Percentiles rank a stretch among this genome's conserved stretches.
Evolutionary conservation across 2,888 invertebrate genomes (phyloP).

Genomic region (Chaetoderma sp.): DNA sequence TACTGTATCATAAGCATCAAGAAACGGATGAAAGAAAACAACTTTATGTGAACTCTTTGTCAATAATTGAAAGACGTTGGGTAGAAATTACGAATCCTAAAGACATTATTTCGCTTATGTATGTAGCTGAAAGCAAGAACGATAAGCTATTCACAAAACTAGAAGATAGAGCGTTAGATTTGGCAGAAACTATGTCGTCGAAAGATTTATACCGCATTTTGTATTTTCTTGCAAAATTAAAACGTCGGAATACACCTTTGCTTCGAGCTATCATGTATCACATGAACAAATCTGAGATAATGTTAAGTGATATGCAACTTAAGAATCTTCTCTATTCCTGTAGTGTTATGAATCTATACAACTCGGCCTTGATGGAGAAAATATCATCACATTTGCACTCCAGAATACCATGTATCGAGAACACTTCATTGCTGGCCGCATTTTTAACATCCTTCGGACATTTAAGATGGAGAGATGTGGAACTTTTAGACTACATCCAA

Average conservation of each 20-base stretch:
- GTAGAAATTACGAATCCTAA: constrained; percentile 28
- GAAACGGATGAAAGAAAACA: constrained; percentile 20
- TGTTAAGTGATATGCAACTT: constrained; percentile 24
- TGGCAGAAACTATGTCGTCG: constrained; percentile 25
- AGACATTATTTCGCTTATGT: constrained; percentile 33
- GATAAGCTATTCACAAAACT: constrained; percentile 15
- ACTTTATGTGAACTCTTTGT: constrained; percentile 8
- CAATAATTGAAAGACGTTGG: constrained; percentile 24
- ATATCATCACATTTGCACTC: constrained; percentile 6
- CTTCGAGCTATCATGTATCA: constrained; percentile 31
- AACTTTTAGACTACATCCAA: constrained; percentile 16
- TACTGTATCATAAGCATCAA: constrained; percentile 23
- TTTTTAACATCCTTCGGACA: constrained; percentile 21
- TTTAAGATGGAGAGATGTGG: constrained; percentile 21
- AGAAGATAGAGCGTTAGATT: constrained; percentile 32
- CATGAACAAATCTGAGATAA: constrained; percentile 24
- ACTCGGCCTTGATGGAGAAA: constrained; percentile 22
- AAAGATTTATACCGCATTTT: constrained; percentile 33
- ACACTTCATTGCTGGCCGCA: constrained; percentile 3
- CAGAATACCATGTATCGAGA: constrained; percentile 1
- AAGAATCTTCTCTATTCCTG: constrained; percentile 31
- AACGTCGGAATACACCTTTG: constrained; percentile 31
- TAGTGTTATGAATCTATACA: constrained; percentile 22
- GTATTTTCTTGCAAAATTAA: constrained; percentile 28
- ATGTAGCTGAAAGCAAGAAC: constrained; percentile 6